Base-by-base conservation (phyloP, 2,888 invertebrate species). In the Brenthis hecate region DNA sequence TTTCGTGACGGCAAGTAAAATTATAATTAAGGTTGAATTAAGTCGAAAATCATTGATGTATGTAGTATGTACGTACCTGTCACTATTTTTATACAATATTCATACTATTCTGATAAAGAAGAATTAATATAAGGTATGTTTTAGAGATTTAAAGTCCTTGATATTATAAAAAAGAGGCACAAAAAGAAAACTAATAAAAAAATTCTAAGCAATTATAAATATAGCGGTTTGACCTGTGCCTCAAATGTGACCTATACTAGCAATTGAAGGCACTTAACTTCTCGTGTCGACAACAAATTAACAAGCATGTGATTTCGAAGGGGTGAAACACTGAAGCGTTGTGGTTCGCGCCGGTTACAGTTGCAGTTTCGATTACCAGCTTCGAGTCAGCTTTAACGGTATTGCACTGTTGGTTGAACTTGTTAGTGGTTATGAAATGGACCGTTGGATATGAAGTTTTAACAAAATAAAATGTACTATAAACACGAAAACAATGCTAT, bases 221-320 rank as follows among this genome's bases (percentile, higher is more conserved):
- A 66, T 11, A 60, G 14, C 3, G 14, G 19, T 57, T 43, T 53
- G 58, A 65, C 57, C 65, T 65, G 47, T 57, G 57, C 56, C 19
- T 53, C 43, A 28, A 53, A 23, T 64, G 62, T 43, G 68, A 68
- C 68, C 70, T 65, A 65, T 68, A 28, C 53, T 19, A 65, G 48
- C 61, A 66, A 68, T 68, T 64, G 63, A 63, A 56, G 64, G 50
- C 54, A 68, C 68, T 70, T 68, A 67, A 56, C 23, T 60, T 16
- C 47, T 58, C 62, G 69, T 54, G 68, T 58, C 65, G 63, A 61
- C 66, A 62, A 51, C 64, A 54, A 66, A 60, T 68, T 36, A 65
- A 68, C 53, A 36, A 53, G 36, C 65, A 65, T 54, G 56, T 61
- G 66, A 65, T 72, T 70, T 71, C 56, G 65, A 55, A 64, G 57